Evolutionary conservation across 2,113 vertebrate genomes (phyloP).

Genomic region (Zapus hudsonius): DNA sequence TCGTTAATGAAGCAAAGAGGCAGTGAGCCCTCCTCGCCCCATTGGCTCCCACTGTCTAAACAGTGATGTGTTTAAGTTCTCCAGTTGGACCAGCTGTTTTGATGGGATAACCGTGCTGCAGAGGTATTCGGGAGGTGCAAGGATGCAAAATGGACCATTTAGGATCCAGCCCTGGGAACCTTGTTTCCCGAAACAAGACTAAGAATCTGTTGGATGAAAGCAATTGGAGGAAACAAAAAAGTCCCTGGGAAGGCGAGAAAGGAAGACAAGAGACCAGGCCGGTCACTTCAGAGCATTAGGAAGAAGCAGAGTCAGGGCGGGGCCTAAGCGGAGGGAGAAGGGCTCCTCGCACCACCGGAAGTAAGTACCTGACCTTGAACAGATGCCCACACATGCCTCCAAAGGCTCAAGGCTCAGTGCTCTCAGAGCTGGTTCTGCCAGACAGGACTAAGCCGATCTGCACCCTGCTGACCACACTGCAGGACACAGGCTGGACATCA

Average conservation of each 20-base stretch:
- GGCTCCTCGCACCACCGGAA: neutral
- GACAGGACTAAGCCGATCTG: constrained; percentile 34
- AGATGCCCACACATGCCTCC: neutral
- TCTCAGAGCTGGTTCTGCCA: constrained; percentile 8
- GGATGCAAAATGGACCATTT: neutral
- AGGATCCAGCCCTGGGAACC: neutral
- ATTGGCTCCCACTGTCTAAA: neutral
- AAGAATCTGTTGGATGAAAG: neutral
- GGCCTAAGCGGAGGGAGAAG: neutral
- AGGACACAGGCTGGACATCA: neutral
- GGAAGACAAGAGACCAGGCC: neutral
- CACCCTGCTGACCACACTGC: neutral
- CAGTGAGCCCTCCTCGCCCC: neutral
- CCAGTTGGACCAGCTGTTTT: neutral
- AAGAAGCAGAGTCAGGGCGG: neutral
- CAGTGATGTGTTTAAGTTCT: neutral
- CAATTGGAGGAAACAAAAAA: neutral
- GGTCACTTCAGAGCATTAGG: neutral
- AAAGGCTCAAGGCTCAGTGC: neutral
- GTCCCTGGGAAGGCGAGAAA: neutral
- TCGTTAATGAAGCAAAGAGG: neutral
- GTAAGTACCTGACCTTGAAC: neutral
- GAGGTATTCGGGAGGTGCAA: neutral
- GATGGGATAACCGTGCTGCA: neutral
- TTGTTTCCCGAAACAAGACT: neutral